A percentile compares a stretch with the other conserved stretches of the same genome.
phyloP scores from a whole-genome alignment of 2,797 vertebrate genomes.

The Pelochelys cantorii region DNA sequence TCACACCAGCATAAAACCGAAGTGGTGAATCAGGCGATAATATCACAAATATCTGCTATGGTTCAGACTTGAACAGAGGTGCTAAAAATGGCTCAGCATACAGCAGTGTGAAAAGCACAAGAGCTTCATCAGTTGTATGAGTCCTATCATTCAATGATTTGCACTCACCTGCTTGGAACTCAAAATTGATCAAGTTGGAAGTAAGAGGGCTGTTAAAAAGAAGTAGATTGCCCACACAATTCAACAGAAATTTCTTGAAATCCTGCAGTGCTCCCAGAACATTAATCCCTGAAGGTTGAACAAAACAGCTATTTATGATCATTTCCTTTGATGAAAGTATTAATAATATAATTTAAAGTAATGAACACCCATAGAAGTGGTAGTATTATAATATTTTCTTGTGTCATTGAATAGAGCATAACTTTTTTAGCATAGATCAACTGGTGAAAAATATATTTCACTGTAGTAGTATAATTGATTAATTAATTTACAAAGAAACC shows the following conservation, averaged over 20 bases:
- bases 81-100: not conserved
- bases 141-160: not conserved
- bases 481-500: not conserved
- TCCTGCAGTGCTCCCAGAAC: not conserved
- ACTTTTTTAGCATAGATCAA: not conserved
- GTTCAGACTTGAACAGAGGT: not conserved
- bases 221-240: not conserved
- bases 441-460: not conserved
- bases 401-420: not conserved
- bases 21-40: not conserved
- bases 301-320: not conserved
- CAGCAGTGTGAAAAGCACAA: not conserved
- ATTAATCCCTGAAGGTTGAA: not conserved
- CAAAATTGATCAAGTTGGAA: not conserved
- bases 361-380: not conserved
- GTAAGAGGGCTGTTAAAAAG: not conserved
- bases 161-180: not conserved
- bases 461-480: not conserved
- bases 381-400: conserved; percentile 1
- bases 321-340: not conserved
- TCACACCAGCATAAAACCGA: not conserved
- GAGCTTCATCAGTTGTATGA: not conserved
- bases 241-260: not conserved
- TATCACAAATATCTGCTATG: not conserved
- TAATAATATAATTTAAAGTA: not conserved